Evolutionary conservation across 2,797 vertebrate species (phyloP), one percentile per base, ranked within the genome.

Genomic region (Sphenodon punctatus): DNA sequence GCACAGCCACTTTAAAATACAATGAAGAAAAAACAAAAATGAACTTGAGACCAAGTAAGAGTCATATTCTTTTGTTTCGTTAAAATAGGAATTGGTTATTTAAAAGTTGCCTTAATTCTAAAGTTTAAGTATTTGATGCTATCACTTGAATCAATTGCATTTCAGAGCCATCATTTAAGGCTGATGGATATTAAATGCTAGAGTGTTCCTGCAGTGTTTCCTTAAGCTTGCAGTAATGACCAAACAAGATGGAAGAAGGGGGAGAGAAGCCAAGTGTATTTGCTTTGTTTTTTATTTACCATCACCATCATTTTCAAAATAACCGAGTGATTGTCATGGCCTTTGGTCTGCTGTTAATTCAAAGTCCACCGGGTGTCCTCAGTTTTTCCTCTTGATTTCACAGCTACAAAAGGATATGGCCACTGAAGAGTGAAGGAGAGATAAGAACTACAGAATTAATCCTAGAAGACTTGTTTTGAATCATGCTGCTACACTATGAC

Each of bases 401-500:
- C 41, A 79, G 67, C 45, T 63, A 65, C 11, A 5, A 90, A 16
- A 51, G 46, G 64, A 32, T 67, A 70, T 13, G 53, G 19, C n/a
- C 32, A 72, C 42, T 53, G 60, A 81, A 87, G 51, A 66, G 87
- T 64, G 74, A 86, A 88, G 85, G 67, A 86, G 34, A 67, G n/a
- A 51, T 23, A 11, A 80, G 34, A 66, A 63, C 65, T 84, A 53
- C 80, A 90, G 67, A 82, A 82, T 80, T 38, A 38, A 79, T 78
- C 84, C 66, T 86, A 89, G 72, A 19, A 79, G 67, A 80, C 55
- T 20, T 63, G 43, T 77, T 80, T 85, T 88, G 74, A 77, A 70
- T 87, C 55, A n/a, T n/a, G n/a, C 80, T 67, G 34, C 67, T 73
- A 79, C 46, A 88, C 75, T 27, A 68, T 39, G 46, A 67, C 46